A percentile compares a stretch with the other conserved stretches of the same genome.
These are phyloP conservation scores for Epiperipatus broadwayi DNA, from an alignment of 2,888 invertebrate species.

Conservation along the genomic window DNA sequence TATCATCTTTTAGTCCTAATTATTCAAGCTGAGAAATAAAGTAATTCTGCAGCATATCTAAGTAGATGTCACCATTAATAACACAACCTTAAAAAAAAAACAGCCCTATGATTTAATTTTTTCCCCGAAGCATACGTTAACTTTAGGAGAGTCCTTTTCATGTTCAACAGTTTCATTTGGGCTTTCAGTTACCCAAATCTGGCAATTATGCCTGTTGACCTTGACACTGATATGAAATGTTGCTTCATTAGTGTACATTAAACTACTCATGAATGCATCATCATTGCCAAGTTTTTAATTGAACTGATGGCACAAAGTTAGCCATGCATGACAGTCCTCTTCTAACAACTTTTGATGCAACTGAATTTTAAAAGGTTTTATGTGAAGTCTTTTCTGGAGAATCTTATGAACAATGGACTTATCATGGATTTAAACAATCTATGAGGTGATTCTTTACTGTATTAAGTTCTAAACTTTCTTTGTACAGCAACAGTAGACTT, in stretches of 20 bases:
- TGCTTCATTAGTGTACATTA: constrained; percentile 11
- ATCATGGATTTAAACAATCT: no score
- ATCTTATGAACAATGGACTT: not conserved
- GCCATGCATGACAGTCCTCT: not conserved
- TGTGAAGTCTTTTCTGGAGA: not conserved
- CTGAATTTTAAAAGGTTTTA: not conserved
- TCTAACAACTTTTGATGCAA: not conserved
- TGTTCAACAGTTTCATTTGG: constrained; percentile 5
- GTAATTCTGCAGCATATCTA: no score
- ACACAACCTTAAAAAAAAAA: constrained; percentile 9
- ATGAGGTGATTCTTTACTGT: no score
- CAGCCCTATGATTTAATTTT: constrained; percentile 18
- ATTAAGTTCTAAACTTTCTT: no score
- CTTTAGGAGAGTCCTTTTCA: constrained; percentile 11
- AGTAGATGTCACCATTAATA: constrained; percentile 18
- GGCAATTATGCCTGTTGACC: constrained; percentile 13
- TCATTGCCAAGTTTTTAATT: not conserved
- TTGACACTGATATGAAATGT: constrained; percentile 1
- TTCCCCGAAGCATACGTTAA: constrained; percentile 12
- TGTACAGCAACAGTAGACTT: no score
- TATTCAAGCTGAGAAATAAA: no score
- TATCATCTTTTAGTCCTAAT: no score
- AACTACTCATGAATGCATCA: constrained; percentile 19
- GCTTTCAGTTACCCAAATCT: constrained; percentile 12
- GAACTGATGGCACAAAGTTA: constrained; percentile 4